Evolutionary conservation across 1,140 invertebrate genomes (phyloP).

Genomic region (Pollicipes pollicipes): DNA sequence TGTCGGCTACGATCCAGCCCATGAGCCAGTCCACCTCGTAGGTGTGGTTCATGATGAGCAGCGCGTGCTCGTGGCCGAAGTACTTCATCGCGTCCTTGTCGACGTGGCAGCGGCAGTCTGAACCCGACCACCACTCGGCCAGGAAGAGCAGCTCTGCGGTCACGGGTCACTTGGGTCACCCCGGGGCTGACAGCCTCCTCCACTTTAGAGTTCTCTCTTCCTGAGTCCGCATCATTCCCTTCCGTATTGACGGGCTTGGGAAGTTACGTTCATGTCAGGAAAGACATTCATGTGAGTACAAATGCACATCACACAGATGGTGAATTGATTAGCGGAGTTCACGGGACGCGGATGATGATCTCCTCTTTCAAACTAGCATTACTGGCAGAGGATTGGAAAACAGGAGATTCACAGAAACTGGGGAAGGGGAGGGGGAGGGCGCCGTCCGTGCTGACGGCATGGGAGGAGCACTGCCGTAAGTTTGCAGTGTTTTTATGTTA

Average conservation of each 20-base stretch:
- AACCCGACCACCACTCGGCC: constrained; percentile 79
- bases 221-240: no score
- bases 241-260: background rate
- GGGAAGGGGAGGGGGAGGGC: no score
- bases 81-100: constrained; percentile 58
- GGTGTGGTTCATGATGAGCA: constrained; percentile 83
- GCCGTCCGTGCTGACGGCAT: no score
- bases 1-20: constrained; percentile 69
- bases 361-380: no score
- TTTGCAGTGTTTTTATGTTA: no score
- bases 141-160: constrained; percentile 73
- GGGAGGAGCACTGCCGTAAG: no score
- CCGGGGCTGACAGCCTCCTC: no score
- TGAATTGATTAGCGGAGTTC: constrained; percentile 10
- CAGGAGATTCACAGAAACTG: no score
- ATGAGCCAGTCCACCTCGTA: constrained; percentile 91
- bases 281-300: constrained; percentile 6
- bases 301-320: constrained; percentile 9
- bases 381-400: no score
- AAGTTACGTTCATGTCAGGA: background rate
- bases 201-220: no score
- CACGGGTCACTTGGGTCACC: constrained; percentile 6
- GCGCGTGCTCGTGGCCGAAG: constrained; percentile 71
- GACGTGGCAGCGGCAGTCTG: constrained; percentile 50
- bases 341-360: no score